A percentile compares a stretch with the other conserved stretches of the same genome.
These are phyloP conservation scores for Sebastes reedi DNA, from an alignment of 2,797 vertebrate genomes.

Conservation along the genomic window DNA sequence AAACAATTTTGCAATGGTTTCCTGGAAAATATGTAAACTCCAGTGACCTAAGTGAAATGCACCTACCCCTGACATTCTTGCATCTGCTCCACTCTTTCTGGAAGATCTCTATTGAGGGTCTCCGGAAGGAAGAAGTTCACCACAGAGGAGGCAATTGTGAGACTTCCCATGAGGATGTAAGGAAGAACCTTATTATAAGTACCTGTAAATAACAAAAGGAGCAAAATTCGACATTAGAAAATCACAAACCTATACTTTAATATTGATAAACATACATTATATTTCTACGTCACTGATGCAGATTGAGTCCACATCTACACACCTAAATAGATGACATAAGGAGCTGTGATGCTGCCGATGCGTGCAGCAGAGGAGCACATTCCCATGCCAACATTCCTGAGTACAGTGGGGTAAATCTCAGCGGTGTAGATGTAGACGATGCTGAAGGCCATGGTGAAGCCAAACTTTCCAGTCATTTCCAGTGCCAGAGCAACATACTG, in stretches of 20 bases:
- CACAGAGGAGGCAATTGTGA: slow-evolving; percentile 88
- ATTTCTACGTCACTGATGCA: background rate
- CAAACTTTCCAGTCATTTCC: slow-evolving; percentile 94
- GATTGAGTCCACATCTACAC: background rate
- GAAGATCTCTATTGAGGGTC: slow-evolving; percentile 88
- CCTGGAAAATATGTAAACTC: too few relatives aligned
- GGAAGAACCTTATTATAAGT: slow-evolving; percentile 89
- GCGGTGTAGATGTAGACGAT: slow-evolving; percentile 94
- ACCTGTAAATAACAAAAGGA: slow-evolving; percentile 73
- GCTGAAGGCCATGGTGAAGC: slow-evolving; percentile 91
- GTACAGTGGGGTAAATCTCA: slow-evolving; percentile 93
- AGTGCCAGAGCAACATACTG: slow-evolving; percentile 79
- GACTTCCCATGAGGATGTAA: slow-evolving; percentile 93
- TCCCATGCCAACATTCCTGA: slow-evolving; percentile 92
- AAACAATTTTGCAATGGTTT: too few relatives aligned
- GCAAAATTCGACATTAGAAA: background rate
- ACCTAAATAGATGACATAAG: slow-evolving; percentile 93
- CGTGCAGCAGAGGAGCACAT: slow-evolving; percentile 90
- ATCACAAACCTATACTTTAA: background rate
- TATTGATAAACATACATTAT: background rate
- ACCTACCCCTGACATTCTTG: slow-evolving; percentile 86
- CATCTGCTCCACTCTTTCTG: slow-evolving; percentile 93
- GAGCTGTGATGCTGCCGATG: slow-evolving; percentile 91
- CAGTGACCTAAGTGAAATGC: background rate
- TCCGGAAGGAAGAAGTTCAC: slow-evolving; percentile 93